Base-by-base conservation (phyloP, 2,113 vertebrate species). In the Ondatra zibethicus region DNA sequence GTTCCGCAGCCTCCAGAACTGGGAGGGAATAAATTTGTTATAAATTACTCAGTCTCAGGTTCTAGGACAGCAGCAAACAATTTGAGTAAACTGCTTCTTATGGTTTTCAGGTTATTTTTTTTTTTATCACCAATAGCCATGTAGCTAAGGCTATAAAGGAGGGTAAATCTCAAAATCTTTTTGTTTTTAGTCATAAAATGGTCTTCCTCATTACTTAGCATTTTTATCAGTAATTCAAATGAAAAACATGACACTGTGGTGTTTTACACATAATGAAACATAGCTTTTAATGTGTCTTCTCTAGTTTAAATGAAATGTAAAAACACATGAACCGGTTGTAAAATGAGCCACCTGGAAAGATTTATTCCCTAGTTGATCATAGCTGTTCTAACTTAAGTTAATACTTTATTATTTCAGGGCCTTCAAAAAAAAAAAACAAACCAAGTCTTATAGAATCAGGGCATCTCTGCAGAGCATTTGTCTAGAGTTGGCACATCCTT, bases 381-480 rank as follows among this genome's bases (percentile, higher is more conserved):
- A 89, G 61, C 61, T 95, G 52, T 87, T 89, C 52, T 58, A 55
- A 21, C 89, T 87, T 19, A 89, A 89, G 47, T 85, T 95, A 94
- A 90, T 95, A 70, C 55, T 94, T 90, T 7, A 85, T 58, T 94
- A 78, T 9, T 33, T 80, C 42, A 93, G 92, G 90, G 31, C 29
- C 45, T 92, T 90, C 80, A 78, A 10, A 23, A 76, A 85, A 19
- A 92, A 63, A n/a, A n/a, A n/a, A n/a, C n/a, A n/a, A n/a, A n/a
- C n/a, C 12, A 88, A 84, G 68, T 92, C 61, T 86, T 66, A 16
- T 3, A 23, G 78, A 50, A 93, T 81, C 42, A 92, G 91, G 33
- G 93, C 75, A 55, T 84, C n/a, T 55, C 42, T 72, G 42, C 5
- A 88, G 9, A 84, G 66, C 39, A 70, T 84, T 78, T 78, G 89